phyloP scores from a whole-genome alignment of 92 coral and sea anemone genomes.

The Hydrozoanthus gracilis region DNA sequence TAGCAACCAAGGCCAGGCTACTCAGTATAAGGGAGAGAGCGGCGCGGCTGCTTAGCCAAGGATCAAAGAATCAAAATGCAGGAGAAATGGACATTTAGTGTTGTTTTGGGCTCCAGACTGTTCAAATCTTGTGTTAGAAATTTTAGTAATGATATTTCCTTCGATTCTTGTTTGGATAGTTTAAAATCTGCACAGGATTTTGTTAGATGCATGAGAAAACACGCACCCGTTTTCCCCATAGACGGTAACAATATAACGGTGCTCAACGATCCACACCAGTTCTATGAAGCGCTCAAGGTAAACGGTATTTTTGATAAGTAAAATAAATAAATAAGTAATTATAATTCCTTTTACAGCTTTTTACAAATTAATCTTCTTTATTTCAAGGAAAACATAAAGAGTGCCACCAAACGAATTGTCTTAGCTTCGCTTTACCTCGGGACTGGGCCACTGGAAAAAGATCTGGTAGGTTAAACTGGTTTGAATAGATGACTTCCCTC shows the following conservation, averaged over 20 bases:
- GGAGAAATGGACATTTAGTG: constrained; percentile 55
- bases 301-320: neutral
- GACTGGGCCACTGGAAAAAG: constrained; percentile 85
- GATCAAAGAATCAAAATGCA: constrained; percentile 35
- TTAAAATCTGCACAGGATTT: constrained; percentile 54
- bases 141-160: constrained; percentile 47
- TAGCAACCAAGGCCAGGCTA: constrained; percentile 59
- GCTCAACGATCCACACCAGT: constrained; percentile 79
- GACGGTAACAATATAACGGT: constrained; percentile 82
- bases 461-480: constrained; percentile 62
- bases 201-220: constrained; percentile 79
- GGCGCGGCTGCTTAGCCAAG: neutral
- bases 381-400: constrained; percentile 73
- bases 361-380: neutral
- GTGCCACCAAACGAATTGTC: constrained; percentile 80
- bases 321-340: too few species aligned
- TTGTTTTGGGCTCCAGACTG: constrained; percentile 65
- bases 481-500: too few species aligned
- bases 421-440: constrained; percentile 95
- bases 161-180: constrained; percentile 8
- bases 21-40: neutral
- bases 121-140: constrained; percentile 54
- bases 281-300: constrained; percentile 85
- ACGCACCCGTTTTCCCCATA: constrained; percentile 82
- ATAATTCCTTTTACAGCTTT: too few species aligned